Evolutionary conservation across 2,797 vertebrate genomes (phyloP), one percentile per base, ranked within the genome.

Genomic region (Acrocephalus scirpaceus): DNA sequence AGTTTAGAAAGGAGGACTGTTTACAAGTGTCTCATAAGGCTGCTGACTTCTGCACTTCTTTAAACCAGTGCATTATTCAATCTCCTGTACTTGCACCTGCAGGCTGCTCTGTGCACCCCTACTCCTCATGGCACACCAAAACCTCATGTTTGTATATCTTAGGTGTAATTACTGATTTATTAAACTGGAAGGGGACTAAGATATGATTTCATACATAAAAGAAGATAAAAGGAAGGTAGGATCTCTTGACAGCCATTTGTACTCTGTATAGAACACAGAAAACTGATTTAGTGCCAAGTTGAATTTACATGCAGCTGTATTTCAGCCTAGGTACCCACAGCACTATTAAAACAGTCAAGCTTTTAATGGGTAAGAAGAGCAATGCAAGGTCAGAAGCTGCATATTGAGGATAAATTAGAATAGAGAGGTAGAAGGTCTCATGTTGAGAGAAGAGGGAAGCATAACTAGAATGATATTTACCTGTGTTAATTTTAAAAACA

Each of bases 21-120:
- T 97, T 96, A 83, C 96, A 90, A 85, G 92, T 93, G 75, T 83
- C 94, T 95, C 77, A 80, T 87, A 96, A 84, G 93, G 85, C 95
- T 97, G 93, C 84, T 89, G 94, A 90, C 84, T 94, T 91, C 91
- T 93, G 96, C 91, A 83, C 57, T 88, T 93, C 85, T 96, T 76
- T 44, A 67, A 5, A 65, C 10, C 65, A 38, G n/a, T 42, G 36
- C 23, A 9, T 77, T 38, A 32, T 25, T 64, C 36, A 32, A 0
- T 56, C 21, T 77, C 1, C 34, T 60, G 40, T 60, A 29, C 3
- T 1, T 53, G 56, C 50, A 60, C 22, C 56, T 90, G 53, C 60
- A 79, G 45, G 32, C 32, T 78, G 56, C 56, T 81, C 36, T 22
- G 0, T 58, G 54, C 7, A 48, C 10, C 60, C 4, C 25, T 64